These are phyloP conservation scores for Miltochrista miniata DNA, from an alignment of 2,888 invertebrate species.

Conservation along the genomic window DNA sequence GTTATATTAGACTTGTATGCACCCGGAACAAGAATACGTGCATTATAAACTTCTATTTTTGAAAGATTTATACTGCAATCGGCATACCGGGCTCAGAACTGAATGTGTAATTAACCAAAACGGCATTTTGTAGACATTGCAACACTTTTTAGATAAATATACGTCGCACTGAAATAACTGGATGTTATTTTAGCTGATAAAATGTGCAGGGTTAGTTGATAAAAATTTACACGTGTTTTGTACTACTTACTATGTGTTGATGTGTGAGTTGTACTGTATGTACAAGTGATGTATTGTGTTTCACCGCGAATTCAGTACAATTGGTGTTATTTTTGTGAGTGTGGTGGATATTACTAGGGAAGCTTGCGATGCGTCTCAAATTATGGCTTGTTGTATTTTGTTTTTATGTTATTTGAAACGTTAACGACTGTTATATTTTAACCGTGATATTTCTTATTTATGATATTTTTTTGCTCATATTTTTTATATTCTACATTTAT, in stretches of 20 bases:
- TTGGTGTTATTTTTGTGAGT: neutral
- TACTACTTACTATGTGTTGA: neutral
- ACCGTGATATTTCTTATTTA: too few relatives aligned
- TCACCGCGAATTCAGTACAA: neutral
- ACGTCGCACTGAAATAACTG: conserved; percentile 46
- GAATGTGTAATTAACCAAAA: conserved; percentile 63
- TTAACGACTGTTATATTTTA: too few relatives aligned
- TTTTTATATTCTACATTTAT: too few relatives aligned
- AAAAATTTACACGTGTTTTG: conserved; percentile 6
- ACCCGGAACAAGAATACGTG: neutral
- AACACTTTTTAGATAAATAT: conserved; percentile 49
- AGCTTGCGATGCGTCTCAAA: neutral
- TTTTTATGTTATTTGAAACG: too few relatives aligned
- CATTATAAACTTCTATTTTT: conserved; percentile 5
- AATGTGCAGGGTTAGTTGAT: conserved; percentile 13
- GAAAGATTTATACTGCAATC: conserved; percentile 39
- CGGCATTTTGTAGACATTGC: conserved; percentile 57
- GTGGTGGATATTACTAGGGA: neutral
- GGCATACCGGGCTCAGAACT: conserved; percentile 15
- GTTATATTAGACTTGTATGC: conserved; percentile 1
- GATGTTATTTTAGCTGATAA: conserved; percentile 23
- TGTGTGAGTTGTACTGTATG: conserved; percentile 9
- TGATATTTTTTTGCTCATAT: too few relatives aligned
- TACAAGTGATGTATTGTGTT: neutral
- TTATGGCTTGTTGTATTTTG: too few relatives aligned